Conservation (phyloP, 2,113 vertebrate genomes). For the Eolophus roseicapilla region DNA sequence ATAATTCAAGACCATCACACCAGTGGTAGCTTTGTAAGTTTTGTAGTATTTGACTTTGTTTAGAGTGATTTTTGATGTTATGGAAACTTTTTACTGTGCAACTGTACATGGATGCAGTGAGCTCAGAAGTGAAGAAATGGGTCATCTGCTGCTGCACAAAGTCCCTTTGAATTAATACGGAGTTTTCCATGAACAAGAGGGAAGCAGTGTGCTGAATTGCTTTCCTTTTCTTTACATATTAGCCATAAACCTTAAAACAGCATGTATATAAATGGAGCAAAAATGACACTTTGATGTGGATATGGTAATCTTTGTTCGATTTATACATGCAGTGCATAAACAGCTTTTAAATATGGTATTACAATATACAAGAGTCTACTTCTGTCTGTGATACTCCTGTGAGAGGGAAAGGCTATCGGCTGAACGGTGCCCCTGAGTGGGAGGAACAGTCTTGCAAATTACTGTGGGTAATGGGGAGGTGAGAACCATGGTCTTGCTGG, state of each 20-base stretch:
- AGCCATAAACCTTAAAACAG: neutral
- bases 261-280: neutral
- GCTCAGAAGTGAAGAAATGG: neutral
- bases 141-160: neutral
- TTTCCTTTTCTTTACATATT: neutral
- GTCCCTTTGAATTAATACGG: neutral
- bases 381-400: neutral
- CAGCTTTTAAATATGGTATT: slow-evolving; percentile 25
- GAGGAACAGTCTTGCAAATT: slow-evolving; percentile 7
- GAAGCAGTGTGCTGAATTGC: neutral
- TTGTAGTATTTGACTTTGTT: neutral
- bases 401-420: neutral
- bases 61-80: neutral
- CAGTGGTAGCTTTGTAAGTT: neutral
- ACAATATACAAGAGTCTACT: neutral
- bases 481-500: neutral
- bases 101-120: neutral
- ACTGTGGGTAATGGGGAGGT: neutral
- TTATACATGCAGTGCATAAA: neutral
- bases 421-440: neutral
- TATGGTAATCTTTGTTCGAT: neutral
- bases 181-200: neutral
- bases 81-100: neutral
- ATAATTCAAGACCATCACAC: neutral
- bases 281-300: neutral